Percentiles rank a stretch among this genome's conserved stretches.
Conservation (phyloP, 1,140 invertebrate genomes). For the Hyles euphorbiae region DNA sequence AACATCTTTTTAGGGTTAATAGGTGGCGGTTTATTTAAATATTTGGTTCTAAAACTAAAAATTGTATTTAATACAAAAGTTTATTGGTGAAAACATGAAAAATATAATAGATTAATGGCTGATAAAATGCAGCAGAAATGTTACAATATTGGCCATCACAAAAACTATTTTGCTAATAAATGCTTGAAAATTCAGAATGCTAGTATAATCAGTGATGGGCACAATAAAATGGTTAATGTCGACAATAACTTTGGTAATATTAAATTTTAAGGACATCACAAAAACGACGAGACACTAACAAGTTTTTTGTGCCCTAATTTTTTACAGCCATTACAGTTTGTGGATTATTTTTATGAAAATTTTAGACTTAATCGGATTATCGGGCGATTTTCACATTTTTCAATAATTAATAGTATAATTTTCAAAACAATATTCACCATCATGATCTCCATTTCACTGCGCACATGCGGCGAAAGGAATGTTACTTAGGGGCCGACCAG, state of each 20-base stretch:
- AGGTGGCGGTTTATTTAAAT: conserved; percentile 73
- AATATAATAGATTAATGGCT: conserved; percentile 76
- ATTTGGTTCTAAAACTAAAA: conserved; percentile 75
- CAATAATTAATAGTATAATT: conserved; percentile 56
- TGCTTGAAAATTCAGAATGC: conserved; percentile 72
- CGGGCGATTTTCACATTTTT: conserved; percentile 63
- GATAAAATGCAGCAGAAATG: conserved; percentile 75
- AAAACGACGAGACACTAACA: conserved; percentile 68
- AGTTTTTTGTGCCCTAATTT: conserved; percentile 71
- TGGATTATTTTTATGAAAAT: conserved; percentile 55
- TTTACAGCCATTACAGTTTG: conserved; percentile 69
- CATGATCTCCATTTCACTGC: conserved; percentile 70
- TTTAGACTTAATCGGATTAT: conserved; percentile 50
- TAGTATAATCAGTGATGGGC: conserved; percentile 61
- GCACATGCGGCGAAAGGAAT: conserved; percentile 71
- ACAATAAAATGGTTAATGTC: conserved; percentile 74
- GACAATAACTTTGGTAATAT: conserved; percentile 62
- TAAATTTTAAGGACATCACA: conserved; percentile 61
- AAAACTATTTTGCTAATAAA: conserved; percentile 73
- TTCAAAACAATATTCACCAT: conserved; percentile 65
- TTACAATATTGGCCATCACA: conserved; percentile 75
- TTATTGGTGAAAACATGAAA: conserved; percentile 76
- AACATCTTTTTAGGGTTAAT: conserved; percentile 66
- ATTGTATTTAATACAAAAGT: conserved; percentile 76
- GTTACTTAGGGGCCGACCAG: conserved; percentile 69